Conservation (phyloP, 2,888 invertebrate species). For the Malachius bipustulatus region DNA sequence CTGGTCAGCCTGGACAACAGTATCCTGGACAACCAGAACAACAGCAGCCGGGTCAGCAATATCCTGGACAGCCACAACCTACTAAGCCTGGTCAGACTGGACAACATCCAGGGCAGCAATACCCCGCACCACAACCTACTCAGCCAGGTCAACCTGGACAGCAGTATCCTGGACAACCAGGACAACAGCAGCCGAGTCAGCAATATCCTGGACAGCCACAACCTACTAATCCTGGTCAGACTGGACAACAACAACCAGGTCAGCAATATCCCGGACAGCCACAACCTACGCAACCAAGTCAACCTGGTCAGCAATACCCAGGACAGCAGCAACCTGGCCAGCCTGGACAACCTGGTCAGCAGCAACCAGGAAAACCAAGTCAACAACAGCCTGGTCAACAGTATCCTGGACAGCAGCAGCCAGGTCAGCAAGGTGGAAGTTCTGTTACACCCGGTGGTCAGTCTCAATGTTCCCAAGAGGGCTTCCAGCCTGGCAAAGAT, state of each 20-base stretch:
- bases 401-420: neutral
- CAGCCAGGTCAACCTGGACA: slow-evolving; percentile 4
- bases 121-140: neutral
- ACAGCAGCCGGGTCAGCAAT: too few relatives aligned
- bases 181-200: neutral
- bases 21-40: neutral
- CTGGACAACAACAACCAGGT: neutral
- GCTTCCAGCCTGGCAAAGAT: slow-evolving; percentile 61
- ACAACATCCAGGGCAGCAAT: neutral
- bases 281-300: neutral
- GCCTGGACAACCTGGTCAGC: neutral
- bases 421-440: neutral
- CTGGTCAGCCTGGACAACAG: slow-evolving; percentile 3
- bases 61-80: too few relatives aligned
- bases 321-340: slow-evolving; percentile 2
- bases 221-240: neutral
- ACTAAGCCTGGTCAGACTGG: slow-evolving; percentile 5
- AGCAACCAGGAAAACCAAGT: slow-evolving; percentile 6
- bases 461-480: slow-evolving; percentile 46
- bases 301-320: slow-evolving; percentile 1
- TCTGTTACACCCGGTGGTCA: neutral
- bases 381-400: neutral
- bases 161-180: slow-evolving; percentile 1
- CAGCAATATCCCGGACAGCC: slow-evolving; percentile 1
- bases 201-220: neutral